Base-by-base conservation (phyloP, 2,797 vertebrate genomes). In the Microtus obscurus region DNA sequence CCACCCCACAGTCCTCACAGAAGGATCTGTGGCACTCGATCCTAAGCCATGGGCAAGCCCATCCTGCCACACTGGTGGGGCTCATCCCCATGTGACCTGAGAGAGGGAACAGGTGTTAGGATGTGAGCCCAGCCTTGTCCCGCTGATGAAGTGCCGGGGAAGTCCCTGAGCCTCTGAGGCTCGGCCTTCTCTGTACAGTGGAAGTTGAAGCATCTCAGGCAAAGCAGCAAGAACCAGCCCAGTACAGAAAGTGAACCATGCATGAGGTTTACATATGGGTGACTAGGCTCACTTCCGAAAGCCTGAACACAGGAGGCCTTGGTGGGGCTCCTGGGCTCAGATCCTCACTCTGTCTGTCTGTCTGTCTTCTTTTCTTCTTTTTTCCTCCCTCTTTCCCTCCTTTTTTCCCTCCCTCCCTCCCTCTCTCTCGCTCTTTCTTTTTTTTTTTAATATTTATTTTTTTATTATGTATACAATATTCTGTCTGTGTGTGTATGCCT, bases 231-330 rank as follows among this genome's bases (percentile, higher is more conserved):
- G 59, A 93, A n/a, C 37, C 25, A 53, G 9, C 2, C 45, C 9
- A 31, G 25, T 11, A 16, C 40, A 53, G 85, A 88, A 27, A 6
- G 59, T 51, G 79, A 69, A 45, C 14, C 2, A 12, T 13, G 23
- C 2, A 9, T 27, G 27, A 1, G 3, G 40, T 1, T 1, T 29
- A 19, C 11, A 1, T 59, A 59, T 59, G 56, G 19, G n/a, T n/a
- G 78, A 56, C 59, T 31, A 12, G 48, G 16, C 40, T 67, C 0
- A 5, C 37, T 48, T 51, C 85, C 25, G 1, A 87, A 76, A 82
- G 29, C 65, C 53, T 34, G 76, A 51, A 69, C 40, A 8, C 23
- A 16, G 37, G 19, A 74, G 86, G 31, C 51, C 59, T n/a, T 1
- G 0, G 27, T 23, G 0, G 0, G 34, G 12, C 63, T 48, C 53